Base-by-base conservation (phyloP, 2,113 vertebrate genomes). In the Elanus axillaris region DNA sequence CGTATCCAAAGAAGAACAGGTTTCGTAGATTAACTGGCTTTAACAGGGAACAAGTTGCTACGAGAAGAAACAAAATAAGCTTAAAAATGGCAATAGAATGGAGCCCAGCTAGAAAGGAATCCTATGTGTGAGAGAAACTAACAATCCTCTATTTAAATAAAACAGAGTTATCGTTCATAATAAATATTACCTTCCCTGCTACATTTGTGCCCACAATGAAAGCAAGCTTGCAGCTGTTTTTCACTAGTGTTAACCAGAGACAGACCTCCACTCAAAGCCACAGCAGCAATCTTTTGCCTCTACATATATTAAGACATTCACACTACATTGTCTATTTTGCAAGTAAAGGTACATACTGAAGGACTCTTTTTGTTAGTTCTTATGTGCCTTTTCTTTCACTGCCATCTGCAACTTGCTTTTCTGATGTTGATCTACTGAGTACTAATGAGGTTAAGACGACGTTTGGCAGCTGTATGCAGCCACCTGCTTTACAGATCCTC, bases 341-440 rank as follows among this genome's bases (percentile, higher is more conserved):
- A 86, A 91, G 59, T 40, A 92, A 69, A 85, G 58, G 20, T 89
- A 93, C 76, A 88, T 48, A 79, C 59, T 43, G 58, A 62, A 75
- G 47, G 75, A 72, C 43, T 94, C 88, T 36, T 62, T 56, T 60
- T 68, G 45, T 43, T 77, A 90, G 63, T 88, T 67, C 63, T 91
- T 75, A 84, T 40, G 59, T 31, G 81, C 48, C 43, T 78, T 94
- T 95, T 87, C 82, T 81, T 84, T 82, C 23, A 21, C 50, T 75
- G 81, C 81, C 96, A 97, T 93, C 95, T 96, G 95, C 68, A 94
- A 81, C 90, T 90, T 95, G 71, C 63, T 94, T 87, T 91, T 52
- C 79, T 67, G 55, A 55, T 85, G 91, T 34, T 88, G 86, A 84
- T 91, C 83, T 76, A 45, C 74, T 52, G 91, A 74, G 90, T 96